Evolutionary conservation across 2,888 invertebrate species (phyloP).

Genomic region (Capitulum mitella): DNA sequence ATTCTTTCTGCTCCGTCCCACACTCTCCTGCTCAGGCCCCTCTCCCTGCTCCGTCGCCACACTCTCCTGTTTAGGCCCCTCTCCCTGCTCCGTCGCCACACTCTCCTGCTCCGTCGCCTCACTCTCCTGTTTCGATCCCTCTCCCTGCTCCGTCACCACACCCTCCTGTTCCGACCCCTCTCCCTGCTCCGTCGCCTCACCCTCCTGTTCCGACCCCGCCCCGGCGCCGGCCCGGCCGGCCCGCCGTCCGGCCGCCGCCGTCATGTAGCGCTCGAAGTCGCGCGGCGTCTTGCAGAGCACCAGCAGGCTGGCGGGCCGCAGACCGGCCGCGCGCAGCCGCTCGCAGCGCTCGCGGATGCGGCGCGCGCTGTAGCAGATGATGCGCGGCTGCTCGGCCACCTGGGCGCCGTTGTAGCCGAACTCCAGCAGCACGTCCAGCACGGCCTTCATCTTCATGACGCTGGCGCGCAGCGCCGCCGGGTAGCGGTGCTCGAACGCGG

Average conservation of each 20-base stretch:
- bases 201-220: neutral
- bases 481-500: neutral
- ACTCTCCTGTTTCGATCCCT: no score
- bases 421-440: conserved; percentile 13
- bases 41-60: neutral
- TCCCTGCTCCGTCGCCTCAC: neutral
- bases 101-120: neutral
- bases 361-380: neutral
- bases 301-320: neutral
- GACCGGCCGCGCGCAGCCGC: neutral
- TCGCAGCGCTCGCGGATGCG: neutral
- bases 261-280: neutral
- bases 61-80: neutral
- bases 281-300: neutral
- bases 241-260: neutral
- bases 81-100: neutral
- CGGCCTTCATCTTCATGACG: neutral
- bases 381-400: conserved; percentile 3
- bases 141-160: neutral
- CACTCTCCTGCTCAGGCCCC: neutral
- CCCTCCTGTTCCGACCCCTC: neutral
- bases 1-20: neutral
- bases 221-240: no score
- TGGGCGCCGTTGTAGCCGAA: neutral
- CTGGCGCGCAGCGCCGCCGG: neutral